A percentile compares a stretch with the other conserved stretches of the same genome.
phyloP scores from a whole-genome alignment of 1,140 invertebrate genomes.

The Hyposmocoma kahamanoa region DNA sequence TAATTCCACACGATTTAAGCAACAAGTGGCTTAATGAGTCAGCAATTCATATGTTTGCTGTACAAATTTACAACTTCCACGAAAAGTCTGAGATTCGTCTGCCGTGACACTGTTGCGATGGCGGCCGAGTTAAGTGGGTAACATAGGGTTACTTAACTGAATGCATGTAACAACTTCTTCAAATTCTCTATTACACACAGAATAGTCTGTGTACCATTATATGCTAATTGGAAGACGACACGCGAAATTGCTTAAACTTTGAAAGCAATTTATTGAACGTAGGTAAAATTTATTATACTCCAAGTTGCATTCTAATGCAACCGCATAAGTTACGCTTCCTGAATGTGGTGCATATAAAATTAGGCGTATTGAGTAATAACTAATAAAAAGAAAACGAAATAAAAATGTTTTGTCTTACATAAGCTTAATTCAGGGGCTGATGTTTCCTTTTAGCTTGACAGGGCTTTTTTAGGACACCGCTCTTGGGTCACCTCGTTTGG shows the following conservation, averaged over 20 bases:
- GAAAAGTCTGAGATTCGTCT: not conserved
- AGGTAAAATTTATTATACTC: not conserved
- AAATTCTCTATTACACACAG: conserved; percentile 45
- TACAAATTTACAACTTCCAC: not conserved
- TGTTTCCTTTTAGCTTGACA: too few species aligned
- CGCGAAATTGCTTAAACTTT: conserved; percentile 41
- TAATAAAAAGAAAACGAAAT: too few species aligned
- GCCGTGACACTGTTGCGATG: not conserved
- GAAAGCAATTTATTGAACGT: conserved; percentile 22
- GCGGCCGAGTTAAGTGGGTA: conserved; percentile 6
- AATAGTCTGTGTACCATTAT: conserved; percentile 36
- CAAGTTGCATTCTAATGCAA: not conserved
- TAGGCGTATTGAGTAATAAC: not conserved
- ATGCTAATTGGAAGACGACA: conserved; percentile 63
- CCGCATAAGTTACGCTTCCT: not conserved
- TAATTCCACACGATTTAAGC: not conserved
- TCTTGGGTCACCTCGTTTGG: too few species aligned
- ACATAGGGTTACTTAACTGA: conserved; percentile 43
- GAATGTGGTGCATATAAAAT: not conserved
- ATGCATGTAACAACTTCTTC: conserved; percentile 43
- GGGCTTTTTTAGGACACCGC: too few species aligned
- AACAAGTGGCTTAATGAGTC: not conserved
- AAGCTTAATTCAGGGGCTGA: too few species aligned
- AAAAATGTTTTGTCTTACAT: too few species aligned
- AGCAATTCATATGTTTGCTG: not conserved